Percentiles rank a stretch among this genome's conserved stretches.
Evolutionary conservation across 35 echinoderm and acorn worm genomes (phyloP).

Genomic region (Lytechinus pictus): DNA sequence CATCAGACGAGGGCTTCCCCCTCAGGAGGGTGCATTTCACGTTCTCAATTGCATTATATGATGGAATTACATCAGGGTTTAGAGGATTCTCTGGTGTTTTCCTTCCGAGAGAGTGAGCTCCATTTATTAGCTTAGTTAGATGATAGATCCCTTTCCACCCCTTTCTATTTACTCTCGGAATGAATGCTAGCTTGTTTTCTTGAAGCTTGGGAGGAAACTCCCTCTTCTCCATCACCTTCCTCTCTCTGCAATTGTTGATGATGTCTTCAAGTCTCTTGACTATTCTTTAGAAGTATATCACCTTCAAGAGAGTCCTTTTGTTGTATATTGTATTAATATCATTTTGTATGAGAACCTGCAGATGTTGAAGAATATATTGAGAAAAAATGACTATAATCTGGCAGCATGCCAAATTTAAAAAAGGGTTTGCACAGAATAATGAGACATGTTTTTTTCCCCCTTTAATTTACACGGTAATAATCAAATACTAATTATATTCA

Average conservation of each 20-base stretch:
- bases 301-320: neutral
- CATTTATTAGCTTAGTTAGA: constrained; percentile 20
- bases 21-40: neutral
- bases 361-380: neutral
- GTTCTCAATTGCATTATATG: neutral
- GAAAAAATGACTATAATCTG: neutral
- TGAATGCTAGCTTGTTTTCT: neutral
- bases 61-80: neutral
- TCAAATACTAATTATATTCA: no score
- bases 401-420: neutral
- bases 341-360: neutral
- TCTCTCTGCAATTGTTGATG: neutral
- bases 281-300: neutral
- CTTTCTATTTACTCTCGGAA: neutral
- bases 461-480: neutral
- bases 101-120: neutral
- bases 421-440: neutral
- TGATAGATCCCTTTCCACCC: neutral
- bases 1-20: neutral
- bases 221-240: neutral
- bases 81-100: constrained; percentile 1
- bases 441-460: neutral
- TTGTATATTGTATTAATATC: neutral
- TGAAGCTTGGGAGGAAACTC: neutral
- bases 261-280: neutral